Percentiles rank a stretch among this genome's conserved stretches.
Evolutionary conservation across 2,113 vertebrate genomes (phyloP).

Genomic region (Sarotherodon lohbergeri): DNA sequence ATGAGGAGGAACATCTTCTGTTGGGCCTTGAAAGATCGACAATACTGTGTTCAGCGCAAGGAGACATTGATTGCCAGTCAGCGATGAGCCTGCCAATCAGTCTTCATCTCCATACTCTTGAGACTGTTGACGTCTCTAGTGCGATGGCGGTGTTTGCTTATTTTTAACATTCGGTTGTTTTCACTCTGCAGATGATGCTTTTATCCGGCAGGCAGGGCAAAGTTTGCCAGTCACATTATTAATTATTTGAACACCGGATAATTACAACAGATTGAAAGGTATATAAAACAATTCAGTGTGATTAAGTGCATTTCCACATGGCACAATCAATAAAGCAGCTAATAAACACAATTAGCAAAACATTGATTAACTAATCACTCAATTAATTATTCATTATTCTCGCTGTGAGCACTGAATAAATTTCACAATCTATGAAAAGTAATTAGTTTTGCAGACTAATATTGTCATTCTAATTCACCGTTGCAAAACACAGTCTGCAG

Average conservation of each 20-base stretch:
- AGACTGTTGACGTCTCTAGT: not conserved
- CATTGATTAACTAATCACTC: slow-evolving; percentile 4
- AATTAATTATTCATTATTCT: slow-evolving; percentile 16
- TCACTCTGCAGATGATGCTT: not conserved
- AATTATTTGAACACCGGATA: slow-evolving; percentile 5
- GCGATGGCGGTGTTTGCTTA: not conserved
- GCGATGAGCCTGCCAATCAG: slow-evolving; percentile 6
- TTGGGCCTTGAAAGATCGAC: not conserved
- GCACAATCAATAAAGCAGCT: slow-evolving; percentile 8
- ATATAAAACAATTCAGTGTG: not conserved
- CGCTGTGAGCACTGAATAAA: not conserved
- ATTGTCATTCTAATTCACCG: not conserved
- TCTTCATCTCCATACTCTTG: slow-evolving; percentile 4
- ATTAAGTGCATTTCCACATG: not conserved
- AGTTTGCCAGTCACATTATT: not conserved
- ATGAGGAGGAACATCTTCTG: not conserved
- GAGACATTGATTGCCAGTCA: not conserved
- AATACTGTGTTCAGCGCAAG: not conserved
- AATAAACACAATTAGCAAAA: slow-evolving; percentile 9
- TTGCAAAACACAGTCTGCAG: not conserved
- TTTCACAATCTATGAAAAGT: not conserved
- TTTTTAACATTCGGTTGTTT: not conserved
- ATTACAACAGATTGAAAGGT: slow-evolving; percentile 19
- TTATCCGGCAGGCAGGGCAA: not conserved
- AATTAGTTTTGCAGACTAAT: not conserved